These are phyloP conservation scores for Gymnocephalus cernua DNA, from an alignment of 2,113 vertebrate genomes.

Conservation along the genomic window DNA sequence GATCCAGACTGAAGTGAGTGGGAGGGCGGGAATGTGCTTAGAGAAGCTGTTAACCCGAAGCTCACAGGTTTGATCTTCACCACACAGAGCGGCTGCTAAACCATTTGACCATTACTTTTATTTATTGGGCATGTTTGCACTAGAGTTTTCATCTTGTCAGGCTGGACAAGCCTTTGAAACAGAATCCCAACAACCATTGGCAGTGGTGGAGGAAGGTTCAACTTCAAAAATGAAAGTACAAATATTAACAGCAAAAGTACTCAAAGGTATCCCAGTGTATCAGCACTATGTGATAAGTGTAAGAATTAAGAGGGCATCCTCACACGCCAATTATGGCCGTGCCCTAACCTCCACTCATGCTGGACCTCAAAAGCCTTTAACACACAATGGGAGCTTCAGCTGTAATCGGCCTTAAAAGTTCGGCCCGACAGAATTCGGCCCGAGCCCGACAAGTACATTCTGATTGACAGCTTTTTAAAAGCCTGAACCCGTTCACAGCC, in stretches of 20 bases:
- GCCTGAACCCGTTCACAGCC: too few relatives aligned
- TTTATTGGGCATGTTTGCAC: neutral
- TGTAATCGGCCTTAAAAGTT: too few relatives aligned
- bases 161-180: neutral
- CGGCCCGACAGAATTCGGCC: too few relatives aligned
- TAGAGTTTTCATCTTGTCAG: neutral
- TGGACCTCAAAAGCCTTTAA: too few relatives aligned
- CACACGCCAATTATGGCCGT: too few relatives aligned
- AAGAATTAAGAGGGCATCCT: too few relatives aligned
- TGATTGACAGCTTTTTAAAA: too few relatives aligned
- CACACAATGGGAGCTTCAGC: too few relatives aligned
- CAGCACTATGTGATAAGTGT: too few relatives aligned
- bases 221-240: neutral
- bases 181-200: neutral
- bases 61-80: conserved; percentile 9
- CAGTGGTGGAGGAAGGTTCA: neutral
- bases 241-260: neutral
- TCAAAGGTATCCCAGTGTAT: too few relatives aligned
- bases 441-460: too few relatives aligned
- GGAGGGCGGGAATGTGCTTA: neutral
- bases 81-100: neutral
- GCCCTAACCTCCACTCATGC: too few relatives aligned
- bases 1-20: conserved; percentile 95
- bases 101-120: neutral
- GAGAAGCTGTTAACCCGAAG: neutral